phyloP scores from a whole-genome alignment of 2,797 vertebrate genomes.

The Premnoplex brunnescens region DNA sequence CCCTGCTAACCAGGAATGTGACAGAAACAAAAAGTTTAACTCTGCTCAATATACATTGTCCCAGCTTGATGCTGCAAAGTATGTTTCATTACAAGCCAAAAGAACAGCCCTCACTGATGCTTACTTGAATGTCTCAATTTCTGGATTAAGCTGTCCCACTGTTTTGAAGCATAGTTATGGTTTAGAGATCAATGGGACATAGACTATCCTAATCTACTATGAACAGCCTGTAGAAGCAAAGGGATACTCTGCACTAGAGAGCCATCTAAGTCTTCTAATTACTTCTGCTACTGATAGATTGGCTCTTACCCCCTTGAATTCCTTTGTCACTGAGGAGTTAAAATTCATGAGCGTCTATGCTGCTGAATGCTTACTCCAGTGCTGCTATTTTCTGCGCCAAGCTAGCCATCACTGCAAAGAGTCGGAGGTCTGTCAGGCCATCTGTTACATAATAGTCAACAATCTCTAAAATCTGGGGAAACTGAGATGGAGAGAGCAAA shows the following conservation, averaged over 20 bases:
- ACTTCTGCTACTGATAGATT: slow-evolving; percentile 80
- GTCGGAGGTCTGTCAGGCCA: slow-evolving; percentile 90
- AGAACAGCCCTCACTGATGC: slow-evolving; percentile 15
- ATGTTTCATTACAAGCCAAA: slow-evolving; percentile 55
- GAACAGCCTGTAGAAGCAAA: slow-evolving; percentile 66
- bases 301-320: slow-evolving; percentile 78
- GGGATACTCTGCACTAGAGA: slow-evolving; percentile 73
- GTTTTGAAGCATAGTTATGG: slow-evolving; percentile 70
- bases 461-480: slow-evolving; percentile 90
- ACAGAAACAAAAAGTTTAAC: neutral
- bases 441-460: slow-evolving; percentile 93
- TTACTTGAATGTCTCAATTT: slow-evolving; percentile 59
- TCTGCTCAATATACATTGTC: neutral
- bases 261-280: slow-evolving; percentile 81
- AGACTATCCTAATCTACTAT: slow-evolving; percentile 75
- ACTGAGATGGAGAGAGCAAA: slow-evolving; percentile 68
- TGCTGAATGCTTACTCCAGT: slow-evolving; percentile 87
- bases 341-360: slow-evolving; percentile 83
- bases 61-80: neutral
- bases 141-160: slow-evolving; percentile 71
- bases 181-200: slow-evolving; percentile 72
- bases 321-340: slow-evolving; percentile 81
- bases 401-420: slow-evolving; percentile 90
- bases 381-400: slow-evolving; percentile 90
- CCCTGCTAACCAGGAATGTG: neutral